phyloP scores from a whole-genome alignment of 2,113 vertebrate genomes.

The Semnornis frantzii region DNA sequence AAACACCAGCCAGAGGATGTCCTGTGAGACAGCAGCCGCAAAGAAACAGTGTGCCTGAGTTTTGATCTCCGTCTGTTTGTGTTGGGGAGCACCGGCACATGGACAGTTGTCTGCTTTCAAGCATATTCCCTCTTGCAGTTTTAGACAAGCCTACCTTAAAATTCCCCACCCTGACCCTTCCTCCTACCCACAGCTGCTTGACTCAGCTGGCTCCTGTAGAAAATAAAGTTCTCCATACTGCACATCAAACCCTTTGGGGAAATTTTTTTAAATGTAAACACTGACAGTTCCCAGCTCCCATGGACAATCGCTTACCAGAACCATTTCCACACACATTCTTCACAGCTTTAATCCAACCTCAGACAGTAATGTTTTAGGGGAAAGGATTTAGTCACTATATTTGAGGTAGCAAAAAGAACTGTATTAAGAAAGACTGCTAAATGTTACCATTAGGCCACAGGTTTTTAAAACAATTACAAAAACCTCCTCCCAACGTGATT shows the following conservation, averaged over 20 bases:
- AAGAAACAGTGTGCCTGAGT: background rate
- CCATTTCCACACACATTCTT: conserved; percentile 49
- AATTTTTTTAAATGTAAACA: conserved; percentile 14
- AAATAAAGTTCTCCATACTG: background rate
- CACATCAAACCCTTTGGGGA: background rate
- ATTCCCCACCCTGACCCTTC: background rate
- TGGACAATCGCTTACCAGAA: conserved; percentile 52
- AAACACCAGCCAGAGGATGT: background rate
- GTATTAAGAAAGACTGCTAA: background rate
- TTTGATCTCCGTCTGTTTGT: background rate
- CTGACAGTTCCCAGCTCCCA: conserved; percentile 35
- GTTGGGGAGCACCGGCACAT: rapidly evolving
- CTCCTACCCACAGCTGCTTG: background rate
- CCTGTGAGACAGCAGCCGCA: background rate
- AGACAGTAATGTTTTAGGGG: background rate
- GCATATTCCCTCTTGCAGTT: background rate
- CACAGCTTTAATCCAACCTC: conserved; percentile 29
- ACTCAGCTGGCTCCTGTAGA: conserved; percentile 16
- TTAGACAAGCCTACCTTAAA: background rate
- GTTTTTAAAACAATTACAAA: background rate
- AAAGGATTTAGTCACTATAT: conserved; percentile 16
- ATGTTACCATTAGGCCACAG: background rate
- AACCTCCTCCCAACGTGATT: background rate
- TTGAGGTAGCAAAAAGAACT: background rate
- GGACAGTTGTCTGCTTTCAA: background rate